phyloP scores from a whole-genome alignment of 2,888 invertebrate genomes.

The Petrolisthes cinctipes region DNA sequence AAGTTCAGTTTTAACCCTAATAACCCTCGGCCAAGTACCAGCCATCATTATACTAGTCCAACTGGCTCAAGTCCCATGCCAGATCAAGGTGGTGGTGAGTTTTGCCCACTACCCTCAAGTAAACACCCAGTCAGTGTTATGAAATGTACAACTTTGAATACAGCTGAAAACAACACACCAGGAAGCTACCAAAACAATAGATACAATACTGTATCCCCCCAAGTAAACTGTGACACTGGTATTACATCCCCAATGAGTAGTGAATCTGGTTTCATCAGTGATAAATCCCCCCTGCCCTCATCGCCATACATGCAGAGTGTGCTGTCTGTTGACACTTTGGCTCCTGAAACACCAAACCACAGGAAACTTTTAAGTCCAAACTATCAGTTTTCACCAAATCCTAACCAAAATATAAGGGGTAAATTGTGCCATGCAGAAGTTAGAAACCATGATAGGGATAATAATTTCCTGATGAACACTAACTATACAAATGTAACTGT shows the following conservation, averaged over 20 bases:
- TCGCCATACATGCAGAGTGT: not conserved
- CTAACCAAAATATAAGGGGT: not conserved
- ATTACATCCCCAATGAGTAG: not conserved
- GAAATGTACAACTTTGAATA: not conserved
- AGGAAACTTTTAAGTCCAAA: conserved; percentile 5
- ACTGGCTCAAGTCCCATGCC: not conserved
- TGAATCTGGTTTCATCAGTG: not conserved
- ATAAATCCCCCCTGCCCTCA: not conserved
- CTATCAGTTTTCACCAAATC: not conserved
- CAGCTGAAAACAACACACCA: not conserved
- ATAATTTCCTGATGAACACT: not conserved
- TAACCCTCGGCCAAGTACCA: not conserved
- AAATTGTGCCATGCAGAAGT: too few species aligned
- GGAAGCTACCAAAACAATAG: not conserved
- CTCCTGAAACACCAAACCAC: not conserved
- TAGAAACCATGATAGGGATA: not conserved
- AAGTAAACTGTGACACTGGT: not conserved
- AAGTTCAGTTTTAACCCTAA: conserved; percentile 40
- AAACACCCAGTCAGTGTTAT: not conserved
- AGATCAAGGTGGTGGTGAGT: not conserved
- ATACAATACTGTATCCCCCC: not conserved
- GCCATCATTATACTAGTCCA: conserved; percentile 5
- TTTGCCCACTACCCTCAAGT: not conserved
- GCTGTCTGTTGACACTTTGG: not conserved
- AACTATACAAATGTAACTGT: not conserved